These are phyloP conservation scores for Nycticorax nycticorax DNA, from an alignment of 2,113 vertebrate genomes.

Conservation along the genomic window DNA sequence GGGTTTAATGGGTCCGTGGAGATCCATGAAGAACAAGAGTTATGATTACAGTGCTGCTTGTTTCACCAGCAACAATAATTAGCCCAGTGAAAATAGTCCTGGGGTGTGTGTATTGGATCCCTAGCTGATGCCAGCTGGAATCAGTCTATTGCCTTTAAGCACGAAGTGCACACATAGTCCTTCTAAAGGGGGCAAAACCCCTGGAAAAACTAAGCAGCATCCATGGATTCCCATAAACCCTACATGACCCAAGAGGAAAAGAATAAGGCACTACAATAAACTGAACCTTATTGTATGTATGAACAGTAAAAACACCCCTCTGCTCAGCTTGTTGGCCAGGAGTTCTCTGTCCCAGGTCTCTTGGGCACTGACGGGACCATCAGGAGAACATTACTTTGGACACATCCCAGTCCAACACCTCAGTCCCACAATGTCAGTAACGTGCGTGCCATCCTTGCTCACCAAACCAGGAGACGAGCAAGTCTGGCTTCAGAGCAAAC, in stretches of 20 bases:
- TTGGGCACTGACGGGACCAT: background rate
- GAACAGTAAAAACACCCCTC: background rate
- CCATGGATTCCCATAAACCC: background rate
- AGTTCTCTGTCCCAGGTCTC: background rate
- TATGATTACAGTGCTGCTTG: background rate
- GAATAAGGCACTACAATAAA: background rate
- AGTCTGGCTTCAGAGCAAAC: background rate
- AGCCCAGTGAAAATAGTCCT: background rate
- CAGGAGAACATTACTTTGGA: background rate
- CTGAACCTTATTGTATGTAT: background rate
- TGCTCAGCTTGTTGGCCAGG: background rate
- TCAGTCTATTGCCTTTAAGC: background rate
- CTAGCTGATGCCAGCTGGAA: background rate
- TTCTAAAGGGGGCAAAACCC: background rate
- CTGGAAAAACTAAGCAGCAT: background rate
- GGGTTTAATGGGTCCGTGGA: background rate
- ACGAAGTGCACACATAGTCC: background rate
- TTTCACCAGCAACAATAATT: slow-evolving; percentile 1
- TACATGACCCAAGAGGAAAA: background rate
- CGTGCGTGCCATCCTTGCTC: background rate
- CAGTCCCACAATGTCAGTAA: background rate
- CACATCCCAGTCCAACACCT: background rate
- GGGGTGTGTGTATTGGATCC: background rate
- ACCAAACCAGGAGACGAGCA: background rate
- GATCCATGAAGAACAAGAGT: background rate